Percentiles rank a stretch among this genome's conserved stretches.
Conservation (phyloP, 2,888 invertebrate genomes). For the Dicycla oo region DNA sequence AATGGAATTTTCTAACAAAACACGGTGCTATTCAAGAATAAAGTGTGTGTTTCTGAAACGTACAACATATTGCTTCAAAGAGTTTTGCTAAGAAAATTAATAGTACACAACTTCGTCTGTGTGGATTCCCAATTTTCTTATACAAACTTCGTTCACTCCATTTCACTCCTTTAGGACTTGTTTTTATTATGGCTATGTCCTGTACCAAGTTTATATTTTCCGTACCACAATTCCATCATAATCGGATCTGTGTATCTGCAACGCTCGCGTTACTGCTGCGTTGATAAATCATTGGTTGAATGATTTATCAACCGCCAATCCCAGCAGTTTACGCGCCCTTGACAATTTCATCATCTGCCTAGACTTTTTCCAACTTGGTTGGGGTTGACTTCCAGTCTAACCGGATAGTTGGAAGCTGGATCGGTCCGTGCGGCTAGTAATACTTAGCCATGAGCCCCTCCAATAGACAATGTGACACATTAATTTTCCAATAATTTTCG, state of each 20-base stretch:
- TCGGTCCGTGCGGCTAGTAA: no score
- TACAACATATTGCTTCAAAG: constrained; percentile 28
- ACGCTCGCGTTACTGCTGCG: no score
- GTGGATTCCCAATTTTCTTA: neutral
- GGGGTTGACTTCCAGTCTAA: no score
- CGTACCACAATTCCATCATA: no score
- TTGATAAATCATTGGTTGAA: no score
- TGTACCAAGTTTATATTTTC: neutral
- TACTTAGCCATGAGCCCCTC: no score
- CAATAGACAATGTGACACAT: neutral
- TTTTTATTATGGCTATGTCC: neutral
- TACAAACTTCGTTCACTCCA: neutral
- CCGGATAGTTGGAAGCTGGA: no score
- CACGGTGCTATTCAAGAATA: constrained; percentile 38
- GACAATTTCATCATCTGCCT: neutral
- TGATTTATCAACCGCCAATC: neutral
- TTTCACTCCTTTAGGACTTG: neutral
- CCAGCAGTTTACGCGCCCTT: neutral
- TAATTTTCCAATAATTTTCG: neutral
- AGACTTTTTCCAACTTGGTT: no score
- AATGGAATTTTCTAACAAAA: constrained; percentile 57
- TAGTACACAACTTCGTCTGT: neutral
- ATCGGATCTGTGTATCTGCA: no score
- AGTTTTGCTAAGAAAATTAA: constrained; percentile 19
- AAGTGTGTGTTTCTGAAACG: constrained; percentile 37